Evolutionary conservation across 1,140 invertebrate genomes (phyloP), one percentile per base, ranked within the genome.

Genomic region (Coboldia fuscipes): DNA sequence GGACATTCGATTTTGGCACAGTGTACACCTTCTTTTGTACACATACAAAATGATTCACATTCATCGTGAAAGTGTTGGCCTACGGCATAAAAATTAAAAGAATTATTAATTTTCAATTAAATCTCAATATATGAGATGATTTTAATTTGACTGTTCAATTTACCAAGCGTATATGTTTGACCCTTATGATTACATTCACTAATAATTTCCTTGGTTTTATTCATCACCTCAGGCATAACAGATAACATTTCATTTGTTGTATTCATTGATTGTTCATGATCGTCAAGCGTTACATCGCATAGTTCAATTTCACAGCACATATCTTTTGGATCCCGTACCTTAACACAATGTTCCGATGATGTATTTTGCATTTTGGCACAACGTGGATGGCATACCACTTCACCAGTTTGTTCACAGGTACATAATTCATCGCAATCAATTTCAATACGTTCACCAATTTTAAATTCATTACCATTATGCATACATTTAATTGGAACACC

Each of bases 1-100:
- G 82, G 82, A 46, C 83, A 89, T 36, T 81, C 68, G 9, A 89
- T 64, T 19, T 74, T 72, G 4, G 70, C 65, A 47, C 85, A 90
- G 35, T 77, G 70, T 1, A 74, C 64, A 21, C 63, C 65, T 17
- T 66, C 61, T 5, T 63, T 54, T n/a, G 53, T 56, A 43, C 79
- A 83, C 7, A 62, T 52, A 45, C 79, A 83, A 20, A 72, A 62
- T 4, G 69, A 61, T 20, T 70, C 63, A 50, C 79, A 84, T n/a
- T 66, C 70, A 43, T 84, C 75, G 46, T 83, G 71, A 58, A 74
- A 79, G 46, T 77, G 72, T 42, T 75, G 63, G 3, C 66, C 68
- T 56, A 39, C 8, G 41, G 43, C 3, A 10, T 35, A 19, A 34
- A 37, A n/a, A n/a, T n/a, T n/a, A n/a, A n/a, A n/a, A n/a, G n/a